phyloP scores from a whole-genome alignment of 2,888 invertebrate species.

The Caenorhabditis sp. region DNA sequence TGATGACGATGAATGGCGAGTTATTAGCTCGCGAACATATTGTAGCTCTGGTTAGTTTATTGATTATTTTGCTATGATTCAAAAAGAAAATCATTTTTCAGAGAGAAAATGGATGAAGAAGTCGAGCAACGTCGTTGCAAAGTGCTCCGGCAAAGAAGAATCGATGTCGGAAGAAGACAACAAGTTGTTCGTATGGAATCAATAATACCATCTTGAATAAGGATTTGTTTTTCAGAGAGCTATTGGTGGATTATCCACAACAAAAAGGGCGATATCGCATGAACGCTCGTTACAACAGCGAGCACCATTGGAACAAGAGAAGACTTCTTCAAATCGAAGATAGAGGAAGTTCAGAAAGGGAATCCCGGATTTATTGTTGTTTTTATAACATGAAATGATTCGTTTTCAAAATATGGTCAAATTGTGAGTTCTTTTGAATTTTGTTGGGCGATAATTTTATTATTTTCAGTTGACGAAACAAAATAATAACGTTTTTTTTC shows the following conservation, averaged over 20 bases:
- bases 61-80: neutral
- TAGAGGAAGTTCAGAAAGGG: no score
- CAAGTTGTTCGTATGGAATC: conserved; percentile 11
- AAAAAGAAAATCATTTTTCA: neutral
- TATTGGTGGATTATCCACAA: conserved; percentile 36
- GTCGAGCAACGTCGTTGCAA: conserved; percentile 32
- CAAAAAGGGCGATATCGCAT: conserved; percentile 29
- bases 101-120: conserved; percentile 22
- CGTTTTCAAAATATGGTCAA: no score
- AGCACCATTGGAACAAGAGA: no score
- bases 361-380: no score
- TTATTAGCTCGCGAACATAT: conserved; percentile 33
- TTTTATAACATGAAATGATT: no score
- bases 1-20: conserved; percentile 33
- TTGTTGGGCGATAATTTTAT: no score
- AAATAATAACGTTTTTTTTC: no score
- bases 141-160: conserved; percentile 28
- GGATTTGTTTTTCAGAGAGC: conserved; percentile 18
- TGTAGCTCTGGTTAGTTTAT: conserved; percentile 16
- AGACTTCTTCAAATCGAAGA: no score
- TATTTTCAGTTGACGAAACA: no score
- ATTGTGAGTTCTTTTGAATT: no score
- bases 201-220: no score
- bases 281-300: conserved; percentile 37
- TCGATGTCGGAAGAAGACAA: conserved; percentile 29